Evolutionary conservation across 2,888 invertebrate species (phyloP), one percentile per base, ranked within the genome.

Genomic region (Ormyrus rosae): DNA sequence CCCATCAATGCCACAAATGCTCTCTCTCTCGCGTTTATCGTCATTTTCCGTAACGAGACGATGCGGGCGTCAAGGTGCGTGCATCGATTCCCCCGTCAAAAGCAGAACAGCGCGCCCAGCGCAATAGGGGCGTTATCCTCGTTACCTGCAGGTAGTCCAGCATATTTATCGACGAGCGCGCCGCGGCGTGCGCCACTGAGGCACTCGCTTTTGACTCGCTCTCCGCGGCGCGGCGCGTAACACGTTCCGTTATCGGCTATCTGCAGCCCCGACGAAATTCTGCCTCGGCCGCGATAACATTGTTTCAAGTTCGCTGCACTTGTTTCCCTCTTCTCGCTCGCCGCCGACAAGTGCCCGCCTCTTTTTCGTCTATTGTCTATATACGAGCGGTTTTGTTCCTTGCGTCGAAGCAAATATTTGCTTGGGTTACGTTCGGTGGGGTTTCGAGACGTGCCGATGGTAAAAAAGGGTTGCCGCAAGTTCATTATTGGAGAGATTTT

Each of bases 1-100:
- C 69, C 53, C 81, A 81, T 79, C 58, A 34, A 34, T 34, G 34
- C 34, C 34, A 34, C 34, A 34, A 34, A 34, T 1, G 34, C 34
- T 34, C 34, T 34, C 34, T 34, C 34, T 34, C 34, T 34, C 34
- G 34, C 34, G 34, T 34, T 76, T 78, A 81, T 79, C 73, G 58
- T 8, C 64, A 34, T 50, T 68, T 34, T 10, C 19, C 11, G 10
- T 53, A 19, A 63, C 58, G 53, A 61, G 48, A 48, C 73, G 63
- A 87, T 86, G 84, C 87, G 86, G 87, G 87, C 84, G 83, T 84
- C 85, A 85, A 86, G 85, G 85, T 84, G 34, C 13, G 3, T 4
- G 85, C 85, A 84, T 83, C 71, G 79, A 81, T 70, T 75, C 46
- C 11, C 53, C 61, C 58, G 48, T 77, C 61, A 58, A 77, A 81